Evolutionary conservation across 2,113 vertebrate genomes (phyloP).

Genomic region (Lutjanus erythropterus): DNA sequence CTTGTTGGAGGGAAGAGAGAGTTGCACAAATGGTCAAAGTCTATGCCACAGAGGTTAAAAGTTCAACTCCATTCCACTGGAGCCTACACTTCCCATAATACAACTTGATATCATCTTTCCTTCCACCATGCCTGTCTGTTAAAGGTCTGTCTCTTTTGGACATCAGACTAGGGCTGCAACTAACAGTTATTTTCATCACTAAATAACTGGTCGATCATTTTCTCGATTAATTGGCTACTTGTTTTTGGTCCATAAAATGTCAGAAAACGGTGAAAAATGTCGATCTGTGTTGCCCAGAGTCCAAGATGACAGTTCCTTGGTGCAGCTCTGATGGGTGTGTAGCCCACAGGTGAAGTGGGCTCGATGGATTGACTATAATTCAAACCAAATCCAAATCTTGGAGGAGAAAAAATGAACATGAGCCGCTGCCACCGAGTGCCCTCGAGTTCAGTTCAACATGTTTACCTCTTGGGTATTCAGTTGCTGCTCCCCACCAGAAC

Average conservation of each 20-base stretch:
- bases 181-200: no score
- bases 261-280: no score
- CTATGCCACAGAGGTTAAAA: no score
- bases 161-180: no score
- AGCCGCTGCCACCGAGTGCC: not conserved
- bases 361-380: not conserved
- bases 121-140: not conserved
- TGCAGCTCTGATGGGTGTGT: no score
- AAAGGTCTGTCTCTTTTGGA: no score
- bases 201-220: no score
- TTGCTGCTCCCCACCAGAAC: not conserved
- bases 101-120: not conserved
- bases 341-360: not conserved
- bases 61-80: not conserved
- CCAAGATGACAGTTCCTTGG: no score
- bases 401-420: not conserved
- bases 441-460: not conserved
- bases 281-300: no score
- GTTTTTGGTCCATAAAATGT: no score
- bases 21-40: no score
- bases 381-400: slow-evolving; percentile 9
- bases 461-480: not conserved
- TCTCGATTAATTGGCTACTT: no score
- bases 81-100: not conserved
- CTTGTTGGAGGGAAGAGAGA: not conserved